Base-by-base conservation (phyloP, 2,888 invertebrate genomes). In the Diplolepis rosae region DNA sequence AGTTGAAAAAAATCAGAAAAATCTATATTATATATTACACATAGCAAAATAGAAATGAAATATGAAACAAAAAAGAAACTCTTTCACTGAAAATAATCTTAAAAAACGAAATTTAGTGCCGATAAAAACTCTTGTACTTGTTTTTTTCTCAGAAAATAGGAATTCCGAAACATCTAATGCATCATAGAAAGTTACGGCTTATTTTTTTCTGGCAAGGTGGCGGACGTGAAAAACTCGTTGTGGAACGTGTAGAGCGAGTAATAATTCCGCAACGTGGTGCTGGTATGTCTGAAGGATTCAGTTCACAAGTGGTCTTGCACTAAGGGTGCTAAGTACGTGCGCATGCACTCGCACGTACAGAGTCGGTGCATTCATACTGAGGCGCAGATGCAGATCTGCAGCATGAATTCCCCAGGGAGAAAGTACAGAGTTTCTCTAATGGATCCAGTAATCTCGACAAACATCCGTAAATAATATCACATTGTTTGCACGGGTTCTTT, bases 201-300 rank as follows among this genome's bases (percentile, higher is more conserved):
- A 56, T 45, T 61, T 61, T 61, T 61, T 61, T 22, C 39, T 61
- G 39, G 35, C 24, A 24, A 61, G 24, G 35, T 39, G 27, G 39
- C 27, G 61, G n/a, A 35, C 35, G 39, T 61, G 24, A 61, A 61
- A 39, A 61, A 39, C 35, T 61, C 24, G 61, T 61, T 61, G 61
- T 27, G 39, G 24, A 61, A 35, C 61, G 35, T 39, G 61, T 39
- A 61, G n/a, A 39, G 61, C 61, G 39, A 39, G 61, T 39, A n/a
- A 61, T 61, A 61, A 61, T 61, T 61, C 27, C 39, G 22, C 61
- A 61, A 61, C 61, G 61, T 61, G 61, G 24, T 39, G 39, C 35
- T 39, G 39, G 61, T 61, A 39, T 61, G 61, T 61, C 61, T 61
- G 61, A 61, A 61, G 61, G 61, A 61, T 61, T 61, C 61, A 39